Conservation (phyloP, 30 jellyfish, hydroid and myxozoan species). For the Hydractinia symbiolongicarpus region DNA sequence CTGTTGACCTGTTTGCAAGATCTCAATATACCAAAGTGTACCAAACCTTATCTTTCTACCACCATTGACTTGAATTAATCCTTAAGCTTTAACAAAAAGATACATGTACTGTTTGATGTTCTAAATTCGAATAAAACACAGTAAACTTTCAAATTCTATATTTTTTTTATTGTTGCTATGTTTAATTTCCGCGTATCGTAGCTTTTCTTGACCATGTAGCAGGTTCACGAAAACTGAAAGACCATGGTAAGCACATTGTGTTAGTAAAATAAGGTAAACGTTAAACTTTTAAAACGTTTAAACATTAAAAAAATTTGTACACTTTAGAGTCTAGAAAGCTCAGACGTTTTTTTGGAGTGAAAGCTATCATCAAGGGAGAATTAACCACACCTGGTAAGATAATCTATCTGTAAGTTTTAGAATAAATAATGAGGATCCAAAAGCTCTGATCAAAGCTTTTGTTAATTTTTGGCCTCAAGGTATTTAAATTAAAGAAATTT, state of each 20-base stretch:
- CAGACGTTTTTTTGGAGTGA: conserved; percentile 75
- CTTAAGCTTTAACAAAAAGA: too few relatives aligned
- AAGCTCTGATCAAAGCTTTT: too few relatives aligned
- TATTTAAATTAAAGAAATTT: too few relatives aligned
- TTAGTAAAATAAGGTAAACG: background rate
- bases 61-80: too few relatives aligned
- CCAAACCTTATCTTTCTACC: too few relatives aligned
- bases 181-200: background rate
- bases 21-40: too few relatives aligned
- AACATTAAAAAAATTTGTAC: background rate
- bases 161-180: conserved; percentile 14
- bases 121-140: too few relatives aligned
- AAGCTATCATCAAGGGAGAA: conserved; percentile 74
- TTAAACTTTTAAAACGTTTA: background rate
- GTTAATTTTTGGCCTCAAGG: too few relatives aligned
- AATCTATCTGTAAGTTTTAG: too few relatives aligned
- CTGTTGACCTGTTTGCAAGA: too few relatives aligned
- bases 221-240: conserved; percentile 29
- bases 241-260: background rate
- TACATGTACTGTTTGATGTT: too few relatives aligned
- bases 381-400: conserved; percentile 21
- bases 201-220: background rate
- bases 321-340: conserved; percentile 64
- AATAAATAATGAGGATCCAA: too few relatives aligned
- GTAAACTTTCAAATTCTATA: background rate